Percentiles rank a stretch among this genome's conserved stretches.
phyloP scores from a whole-genome alignment of 2,888 invertebrate genomes.

The Sphaeridia pumilis region DNA sequence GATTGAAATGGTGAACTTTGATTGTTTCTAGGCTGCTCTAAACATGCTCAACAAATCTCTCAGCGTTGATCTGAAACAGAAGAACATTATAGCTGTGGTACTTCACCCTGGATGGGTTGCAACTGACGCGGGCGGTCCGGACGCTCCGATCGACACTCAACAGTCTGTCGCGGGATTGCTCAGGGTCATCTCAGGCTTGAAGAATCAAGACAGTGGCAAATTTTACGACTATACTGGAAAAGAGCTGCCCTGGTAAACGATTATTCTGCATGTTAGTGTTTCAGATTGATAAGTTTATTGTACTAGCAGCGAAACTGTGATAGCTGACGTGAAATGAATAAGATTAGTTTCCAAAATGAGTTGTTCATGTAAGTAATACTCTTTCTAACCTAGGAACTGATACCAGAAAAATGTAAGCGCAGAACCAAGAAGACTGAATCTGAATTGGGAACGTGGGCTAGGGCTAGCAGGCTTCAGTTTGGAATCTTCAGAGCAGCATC shows the following conservation, averaged over 20 bases:
- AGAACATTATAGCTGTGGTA: constrained; percentile 59
- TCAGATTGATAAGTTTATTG: too few species aligned
- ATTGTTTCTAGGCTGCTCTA: constrained; percentile 56
- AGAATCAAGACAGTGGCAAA: constrained; percentile 57
- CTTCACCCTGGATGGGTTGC: constrained; percentile 87
- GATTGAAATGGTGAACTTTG: background rate
- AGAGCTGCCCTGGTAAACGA: constrained; percentile 55
- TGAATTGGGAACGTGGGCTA: too few species aligned
- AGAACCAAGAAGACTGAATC: too few species aligned
- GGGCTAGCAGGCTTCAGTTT: too few species aligned
- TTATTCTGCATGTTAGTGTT: too few species aligned
- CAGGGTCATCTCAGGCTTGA: constrained; percentile 51
- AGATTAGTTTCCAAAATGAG: too few species aligned
- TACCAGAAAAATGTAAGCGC: too few species aligned
- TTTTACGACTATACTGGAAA: constrained; percentile 69
- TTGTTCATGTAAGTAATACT: too few species aligned
- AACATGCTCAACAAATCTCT: constrained; percentile 78
- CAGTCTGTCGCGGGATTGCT: constrained; percentile 56
- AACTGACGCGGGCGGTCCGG: constrained; percentile 76
- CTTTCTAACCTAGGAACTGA: too few species aligned
- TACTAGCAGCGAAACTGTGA: too few species aligned
- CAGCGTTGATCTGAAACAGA: constrained; percentile 63
- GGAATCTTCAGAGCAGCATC: too few species aligned
- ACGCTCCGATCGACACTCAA: constrained; percentile 60
- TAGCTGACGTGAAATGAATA: too few species aligned